Base-by-base conservation (phyloP, 2,797 vertebrate genomes). In the Hoplostethus mediterraneus region DNA sequence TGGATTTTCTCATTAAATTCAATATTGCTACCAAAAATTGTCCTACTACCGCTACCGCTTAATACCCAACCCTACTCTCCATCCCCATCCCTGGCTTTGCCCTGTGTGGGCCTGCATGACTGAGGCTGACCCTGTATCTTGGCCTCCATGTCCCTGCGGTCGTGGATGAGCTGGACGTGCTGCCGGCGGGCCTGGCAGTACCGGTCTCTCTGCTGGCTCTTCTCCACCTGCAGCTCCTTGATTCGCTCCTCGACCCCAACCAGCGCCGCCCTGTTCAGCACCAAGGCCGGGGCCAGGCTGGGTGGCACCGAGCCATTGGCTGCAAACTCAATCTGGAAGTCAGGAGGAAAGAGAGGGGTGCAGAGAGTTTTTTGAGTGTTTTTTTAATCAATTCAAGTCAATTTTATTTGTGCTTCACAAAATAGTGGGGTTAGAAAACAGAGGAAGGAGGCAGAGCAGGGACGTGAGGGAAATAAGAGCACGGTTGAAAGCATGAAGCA, bases 241-340 rank as follows among this genome's bases (percentile, higher is more conserved):
- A 96, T 94, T 49, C 95, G 93, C 38, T 91, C 85, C 80, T 94
- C 91, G 71, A 99, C 93, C n/a, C 82, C 83, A 9, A 71, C 71
- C 75, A 97, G 79, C 49, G 95, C 92, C 0, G 31, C 58, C 36
- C 87, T 90, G 67, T 94, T 94, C 90, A 99, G 92, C 28, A 98
- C 92, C 89, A 99, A 71, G 0, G 93, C 90, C 3, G 89, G 80
- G 6, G 93, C 94, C 79, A 98, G 90, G 75, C 97, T 93, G 3
- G 36, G 65, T 0, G 95, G 95, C 73, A 96, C 73, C n/a, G 89
- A 67, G 54, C 91, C 93, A 16, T 94, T 76, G 3, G 71, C 51
- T 25, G 95, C 48, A 67, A 92, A 95, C 66, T 96, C 92, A 58
- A 98, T 88, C 92, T 93, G 59, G 28, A 2, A 12, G 17, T 42